Evolutionary conservation across 2,888 invertebrate species (phyloP), one percentile per base, ranked within the genome.

Genomic region (Trichacis sp.): DNA sequence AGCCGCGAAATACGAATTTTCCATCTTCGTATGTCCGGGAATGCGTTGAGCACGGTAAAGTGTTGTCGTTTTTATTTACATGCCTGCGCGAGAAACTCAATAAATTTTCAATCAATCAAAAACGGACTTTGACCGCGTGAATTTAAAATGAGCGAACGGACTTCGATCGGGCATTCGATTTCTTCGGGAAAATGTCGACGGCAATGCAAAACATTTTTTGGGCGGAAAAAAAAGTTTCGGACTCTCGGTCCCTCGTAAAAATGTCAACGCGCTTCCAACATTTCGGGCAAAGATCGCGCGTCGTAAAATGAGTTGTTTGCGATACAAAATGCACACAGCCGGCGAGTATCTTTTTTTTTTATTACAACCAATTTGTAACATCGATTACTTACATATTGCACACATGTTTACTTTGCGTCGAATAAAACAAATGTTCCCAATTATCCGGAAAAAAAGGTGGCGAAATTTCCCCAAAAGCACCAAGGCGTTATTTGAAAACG

Each of bases 351-450:
- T 17, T 5, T 15, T 12, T 14, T 14, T 14, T 17, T 17, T 14
- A 42, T 42, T 42, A 9, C 17, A 42, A 36, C 36, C n/a, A 6
- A 12, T 36, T 4, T 36, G 14, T 36, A 42, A 42, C 42, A 42
- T 42, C n/a, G 18, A 42, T 42, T 42, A 17, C 18, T 42, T 11
- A 42, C 42, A 42, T 42, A 42, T 42, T 42, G 42, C 42, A 42
- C 42, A 15, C 42, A n/a, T 15, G 18, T 15, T 42, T n/a, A n/a
- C n/a, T n/a, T n/a, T n/a, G n/a, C n/a, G n/a, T n/a, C n/a, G n/a
- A n/a, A n/a, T n/a, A n/a, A n/a, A n/a, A n/a, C n/a, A n/a, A n/a
- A n/a, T n/a, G n/a, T n/a, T n/a, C n/a, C n/a, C n/a, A n/a, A n/a
- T n/a, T n/a, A n/a, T n/a, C n/a, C n/a, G n/a, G n/a, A n/a, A n/a